phyloP scores from a whole-genome alignment of 2,113 vertebrate species.

The Sprattus sprattus region DNA sequence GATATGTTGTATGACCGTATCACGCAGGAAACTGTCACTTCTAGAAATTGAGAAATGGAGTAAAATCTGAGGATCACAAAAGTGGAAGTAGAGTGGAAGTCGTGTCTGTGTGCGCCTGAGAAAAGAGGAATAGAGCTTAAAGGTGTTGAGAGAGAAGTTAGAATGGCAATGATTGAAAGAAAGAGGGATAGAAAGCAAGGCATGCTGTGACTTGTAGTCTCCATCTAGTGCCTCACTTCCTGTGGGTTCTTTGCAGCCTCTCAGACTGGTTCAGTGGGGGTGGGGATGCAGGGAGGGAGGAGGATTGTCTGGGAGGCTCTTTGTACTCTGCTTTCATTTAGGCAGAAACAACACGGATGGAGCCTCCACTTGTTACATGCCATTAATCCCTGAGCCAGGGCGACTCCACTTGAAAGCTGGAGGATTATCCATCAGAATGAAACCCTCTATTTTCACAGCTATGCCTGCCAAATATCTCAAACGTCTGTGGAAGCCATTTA shows the following conservation, averaged over 20 bases:
- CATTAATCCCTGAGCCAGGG: neutral
- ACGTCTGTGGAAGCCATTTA: neutral
- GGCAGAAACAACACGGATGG: neutral
- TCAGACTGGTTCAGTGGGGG: neutral
- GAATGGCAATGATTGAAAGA: neutral
- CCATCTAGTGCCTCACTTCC: neutral
- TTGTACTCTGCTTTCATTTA: conserved; percentile 10
- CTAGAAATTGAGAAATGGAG: neutral
- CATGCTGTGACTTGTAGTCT: conserved; percentile 3
- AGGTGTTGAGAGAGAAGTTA: neutral
- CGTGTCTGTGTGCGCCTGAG: neutral
- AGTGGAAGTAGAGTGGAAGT: neutral
- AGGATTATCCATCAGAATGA: neutral
- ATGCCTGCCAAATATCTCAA: neutral
- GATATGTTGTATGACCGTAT: neutral
- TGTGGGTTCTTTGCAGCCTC: neutral
- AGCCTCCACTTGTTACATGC: neutral
- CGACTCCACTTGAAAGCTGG: conserved; percentile 1
- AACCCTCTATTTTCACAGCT: neutral
- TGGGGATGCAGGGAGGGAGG: neutral
- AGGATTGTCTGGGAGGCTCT: conserved; percentile 4
- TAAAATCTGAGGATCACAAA: neutral
- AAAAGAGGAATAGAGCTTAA: neutral
- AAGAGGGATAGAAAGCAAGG: neutral
- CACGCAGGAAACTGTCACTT: neutral